Conservation (phyloP, 2,888 invertebrate species). For the Therioaphis trifolii region DNA sequence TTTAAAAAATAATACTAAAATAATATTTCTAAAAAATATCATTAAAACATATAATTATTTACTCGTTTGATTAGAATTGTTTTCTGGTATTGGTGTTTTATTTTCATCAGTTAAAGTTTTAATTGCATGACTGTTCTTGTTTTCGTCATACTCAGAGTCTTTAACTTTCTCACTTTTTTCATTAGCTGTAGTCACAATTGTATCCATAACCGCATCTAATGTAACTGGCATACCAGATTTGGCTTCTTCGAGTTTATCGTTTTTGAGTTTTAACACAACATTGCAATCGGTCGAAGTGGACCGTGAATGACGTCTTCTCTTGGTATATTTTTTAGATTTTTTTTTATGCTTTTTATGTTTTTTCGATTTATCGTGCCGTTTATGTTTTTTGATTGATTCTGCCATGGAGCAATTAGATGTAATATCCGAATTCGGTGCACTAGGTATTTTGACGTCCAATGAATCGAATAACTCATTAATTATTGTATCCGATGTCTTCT, state of each 20-base stretch:
- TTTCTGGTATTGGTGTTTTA: not conserved
- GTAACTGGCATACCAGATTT: slow-evolving; percentile 54
- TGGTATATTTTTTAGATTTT: slow-evolving; percentile 68
- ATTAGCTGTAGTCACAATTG: slow-evolving; percentile 52
- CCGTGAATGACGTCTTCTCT: slow-evolving; percentile 73
- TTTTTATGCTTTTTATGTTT: slow-evolving; percentile 72
- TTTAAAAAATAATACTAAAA: not conserved
- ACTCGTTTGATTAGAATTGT: slow-evolving; percentile 21
- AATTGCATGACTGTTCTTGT: not conserved
- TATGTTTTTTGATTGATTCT: slow-evolving; percentile 37
- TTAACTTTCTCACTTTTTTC: slow-evolving; percentile 19
- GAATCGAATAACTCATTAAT: slow-evolving; percentile 37
- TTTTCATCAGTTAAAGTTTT: not conserved
- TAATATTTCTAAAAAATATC: not conserved
- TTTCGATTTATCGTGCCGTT: slow-evolving; percentile 66
- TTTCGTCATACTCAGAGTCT: not conserved
- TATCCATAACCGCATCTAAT: slow-evolving; percentile 45
- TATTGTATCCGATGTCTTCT: slow-evolving; percentile 47
- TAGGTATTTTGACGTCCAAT: not conserved
- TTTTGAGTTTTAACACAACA: slow-evolving; percentile 49
- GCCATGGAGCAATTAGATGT: slow-evolving; percentile 10
- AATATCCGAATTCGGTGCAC: slow-evolving; percentile 27
- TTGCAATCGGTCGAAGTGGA: slow-evolving; percentile 27
- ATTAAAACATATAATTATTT: not conserved
- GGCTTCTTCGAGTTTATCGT: slow-evolving; percentile 46